These are phyloP conservation scores for Crypturellus tataupa DNA, from an alignment of 2,797 vertebrate species.

Conservation along the genomic window DNA sequence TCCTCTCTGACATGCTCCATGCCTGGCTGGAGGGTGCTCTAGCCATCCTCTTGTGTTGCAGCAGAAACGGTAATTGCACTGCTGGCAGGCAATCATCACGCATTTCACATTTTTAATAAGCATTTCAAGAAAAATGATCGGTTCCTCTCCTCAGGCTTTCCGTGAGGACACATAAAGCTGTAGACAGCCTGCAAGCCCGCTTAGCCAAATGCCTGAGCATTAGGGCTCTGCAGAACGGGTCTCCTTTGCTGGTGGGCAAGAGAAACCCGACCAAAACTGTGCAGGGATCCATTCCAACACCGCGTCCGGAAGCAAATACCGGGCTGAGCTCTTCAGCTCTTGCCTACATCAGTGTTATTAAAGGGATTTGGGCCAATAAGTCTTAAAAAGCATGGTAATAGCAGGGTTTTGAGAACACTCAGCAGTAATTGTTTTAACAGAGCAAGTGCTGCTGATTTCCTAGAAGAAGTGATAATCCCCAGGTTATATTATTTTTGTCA, in stretches of 20 bases:
- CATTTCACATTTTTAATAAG: background rate
- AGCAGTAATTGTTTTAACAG: background rate
- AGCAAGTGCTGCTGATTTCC: background rate
- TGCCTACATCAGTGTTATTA: rapidly evolving
- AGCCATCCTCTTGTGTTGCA: background rate
- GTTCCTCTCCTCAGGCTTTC: background rate
- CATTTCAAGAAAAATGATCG: background rate
- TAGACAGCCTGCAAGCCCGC: background rate
- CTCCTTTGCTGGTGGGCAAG: rapidly evolving
- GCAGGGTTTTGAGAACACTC: background rate
- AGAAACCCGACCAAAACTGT: background rate
- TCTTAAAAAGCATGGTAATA: background rate
- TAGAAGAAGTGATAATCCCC: background rate
- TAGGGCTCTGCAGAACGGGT: rapidly evolving
- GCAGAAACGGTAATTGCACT: background rate
- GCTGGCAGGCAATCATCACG: background rate
- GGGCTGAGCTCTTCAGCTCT: background rate
- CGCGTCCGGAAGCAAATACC: rapidly evolving
- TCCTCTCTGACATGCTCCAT: background rate
- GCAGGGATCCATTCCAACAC: rapidly evolving
- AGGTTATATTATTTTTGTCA: background rate
- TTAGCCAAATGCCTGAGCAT: rapidly evolving
- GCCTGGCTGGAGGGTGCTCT: background rate
- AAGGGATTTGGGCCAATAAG: background rate
- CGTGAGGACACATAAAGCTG: background rate